Evolutionary conservation across 2,113 vertebrate genomes (phyloP).

Genomic region (Ceyx cyanopectus): DNA sequence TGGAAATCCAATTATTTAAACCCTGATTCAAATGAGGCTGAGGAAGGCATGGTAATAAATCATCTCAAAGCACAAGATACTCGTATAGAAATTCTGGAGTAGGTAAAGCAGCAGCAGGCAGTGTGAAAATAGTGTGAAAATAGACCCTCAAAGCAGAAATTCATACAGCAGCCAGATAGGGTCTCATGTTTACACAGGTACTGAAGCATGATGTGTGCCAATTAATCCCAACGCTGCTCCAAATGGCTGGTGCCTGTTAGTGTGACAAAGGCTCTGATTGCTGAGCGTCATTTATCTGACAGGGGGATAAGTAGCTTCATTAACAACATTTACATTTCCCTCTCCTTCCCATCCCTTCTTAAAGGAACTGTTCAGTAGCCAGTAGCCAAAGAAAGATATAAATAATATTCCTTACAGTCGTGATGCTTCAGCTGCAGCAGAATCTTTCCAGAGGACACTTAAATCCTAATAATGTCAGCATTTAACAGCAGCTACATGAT

Average conservation of each 20-base stretch:
- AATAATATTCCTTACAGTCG: background rate
- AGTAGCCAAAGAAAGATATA: background rate
- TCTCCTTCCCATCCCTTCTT: background rate
- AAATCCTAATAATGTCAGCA: background rate
- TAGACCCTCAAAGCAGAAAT: background rate
- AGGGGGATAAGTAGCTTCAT: background rate
- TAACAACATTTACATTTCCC: background rate
- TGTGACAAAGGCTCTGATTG: slow-evolving; percentile 3
- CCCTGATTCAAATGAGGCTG: background rate
- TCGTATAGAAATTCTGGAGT: background rate
- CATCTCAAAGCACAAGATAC: background rate
- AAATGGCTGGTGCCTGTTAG: background rate
- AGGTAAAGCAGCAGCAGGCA: slow-evolving; percentile 1
- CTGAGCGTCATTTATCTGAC: background rate
- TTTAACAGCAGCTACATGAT: background rate
- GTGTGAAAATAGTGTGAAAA: background rate
- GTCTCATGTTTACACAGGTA: background rate
- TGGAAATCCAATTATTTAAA: slow-evolving; percentile 14
- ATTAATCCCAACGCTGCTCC: background rate
- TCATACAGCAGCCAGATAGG: background rate
- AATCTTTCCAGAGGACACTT: background rate
- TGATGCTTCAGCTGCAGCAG: background rate
- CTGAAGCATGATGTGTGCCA: background rate
- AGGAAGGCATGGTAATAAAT: slow-evolving; percentile 25
- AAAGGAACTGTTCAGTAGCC: background rate